Evolutionary conservation across 2,888 invertebrate species (phyloP).

Genomic region (Oligia fasciuncula): DNA sequence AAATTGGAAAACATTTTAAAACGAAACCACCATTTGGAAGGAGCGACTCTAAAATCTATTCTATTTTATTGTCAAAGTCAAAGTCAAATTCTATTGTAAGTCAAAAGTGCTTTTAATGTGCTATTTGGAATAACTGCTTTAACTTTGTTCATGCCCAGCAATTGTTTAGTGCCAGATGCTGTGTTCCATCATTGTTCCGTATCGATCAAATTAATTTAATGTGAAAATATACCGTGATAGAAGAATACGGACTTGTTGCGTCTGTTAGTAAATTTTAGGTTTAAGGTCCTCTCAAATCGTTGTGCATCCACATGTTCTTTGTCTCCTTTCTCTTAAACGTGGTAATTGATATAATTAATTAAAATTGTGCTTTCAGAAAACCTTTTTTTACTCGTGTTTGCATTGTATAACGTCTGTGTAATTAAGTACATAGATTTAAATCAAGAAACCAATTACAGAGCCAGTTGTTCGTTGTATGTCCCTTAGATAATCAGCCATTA

Average conservation of each 20-base stretch:
- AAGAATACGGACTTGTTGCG: not conserved
- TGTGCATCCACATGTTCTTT: not conserved
- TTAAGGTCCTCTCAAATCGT: not conserved
- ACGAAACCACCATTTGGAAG: no score
- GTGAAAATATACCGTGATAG: not conserved
- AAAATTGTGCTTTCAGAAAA: not conserved
- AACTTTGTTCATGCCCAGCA: not conserved
- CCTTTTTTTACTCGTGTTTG: not conserved
- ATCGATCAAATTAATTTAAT: not conserved
- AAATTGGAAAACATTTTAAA: not conserved
- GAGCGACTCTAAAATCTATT: no score
- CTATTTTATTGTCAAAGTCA: no score
- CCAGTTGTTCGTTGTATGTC: slow-evolving; percentile 21
- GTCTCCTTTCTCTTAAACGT: not conserved
- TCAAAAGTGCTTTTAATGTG: no score
- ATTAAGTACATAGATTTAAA: slow-evolving; percentile 3
- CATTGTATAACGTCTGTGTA: not conserved
- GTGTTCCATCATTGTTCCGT: not conserved
- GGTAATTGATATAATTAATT: not conserved
- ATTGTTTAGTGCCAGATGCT: not conserved
- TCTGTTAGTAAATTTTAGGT: not conserved
- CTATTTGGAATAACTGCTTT: not conserved
- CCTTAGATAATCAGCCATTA: not conserved
- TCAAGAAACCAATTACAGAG: slow-evolving; percentile 11
- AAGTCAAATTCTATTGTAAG: no score